Conservation (phyloP, 1,140 invertebrate species). For the Sipha flava region DNA sequence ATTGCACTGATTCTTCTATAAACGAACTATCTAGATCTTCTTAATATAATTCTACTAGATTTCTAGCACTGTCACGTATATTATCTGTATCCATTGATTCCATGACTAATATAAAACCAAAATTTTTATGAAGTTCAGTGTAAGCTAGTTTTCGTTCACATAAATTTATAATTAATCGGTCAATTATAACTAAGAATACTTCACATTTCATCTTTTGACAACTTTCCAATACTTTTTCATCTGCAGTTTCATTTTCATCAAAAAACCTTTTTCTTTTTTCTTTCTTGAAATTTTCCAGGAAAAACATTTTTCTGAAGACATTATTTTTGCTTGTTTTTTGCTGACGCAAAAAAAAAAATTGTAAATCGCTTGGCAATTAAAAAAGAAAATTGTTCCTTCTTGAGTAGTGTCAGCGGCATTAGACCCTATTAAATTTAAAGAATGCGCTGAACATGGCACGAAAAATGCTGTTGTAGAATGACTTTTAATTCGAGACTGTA, state of each 20-base stretch:
- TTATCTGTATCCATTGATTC: background rate
- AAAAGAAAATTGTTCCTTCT: slow-evolving; percentile 10
- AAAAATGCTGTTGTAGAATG: slow-evolving; percentile 38
- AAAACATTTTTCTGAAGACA: slow-evolving; percentile 15
- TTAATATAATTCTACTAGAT: no score
- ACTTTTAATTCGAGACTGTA: slow-evolving; percentile 41
- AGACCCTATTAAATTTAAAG: slow-evolving; percentile 41
- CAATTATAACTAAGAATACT: background rate
- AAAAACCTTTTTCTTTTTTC: background rate
- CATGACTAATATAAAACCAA: background rate
- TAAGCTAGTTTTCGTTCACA: slow-evolving; percentile 1
- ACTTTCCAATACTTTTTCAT: background rate
- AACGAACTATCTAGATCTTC: no score
- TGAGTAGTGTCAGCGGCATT: slow-evolving; percentile 39
- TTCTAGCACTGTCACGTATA: no score
- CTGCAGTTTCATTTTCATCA: no score
- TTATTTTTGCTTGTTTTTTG: slow-evolving; percentile 20
- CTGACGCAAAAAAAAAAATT: slow-evolving; percentile 38
- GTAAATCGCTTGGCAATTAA: slow-evolving; percentile 35
- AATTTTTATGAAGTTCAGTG: background rate
- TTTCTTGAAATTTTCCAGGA: background rate
- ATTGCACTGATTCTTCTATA: no score
- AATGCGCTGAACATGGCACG: slow-evolving; percentile 41
- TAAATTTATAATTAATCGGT: background rate
- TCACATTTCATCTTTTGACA: background rate